Conservation (phyloP, 1,140 invertebrate species). For the Habropoda laboriosa region DNA sequence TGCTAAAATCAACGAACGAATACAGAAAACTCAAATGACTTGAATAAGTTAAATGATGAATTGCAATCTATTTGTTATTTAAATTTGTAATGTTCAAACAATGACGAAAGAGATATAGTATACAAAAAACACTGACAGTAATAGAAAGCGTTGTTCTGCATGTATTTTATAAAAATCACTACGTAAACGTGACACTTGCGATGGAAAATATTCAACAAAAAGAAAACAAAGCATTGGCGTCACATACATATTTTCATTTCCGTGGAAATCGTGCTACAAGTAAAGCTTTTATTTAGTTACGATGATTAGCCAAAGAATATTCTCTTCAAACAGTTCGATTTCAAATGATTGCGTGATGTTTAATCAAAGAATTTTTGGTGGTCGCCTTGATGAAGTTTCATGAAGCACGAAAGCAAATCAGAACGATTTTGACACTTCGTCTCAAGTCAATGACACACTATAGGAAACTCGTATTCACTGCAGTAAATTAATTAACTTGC, state of each 20-base stretch:
- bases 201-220: conserved; percentile 20
- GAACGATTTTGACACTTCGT: conserved; percentile 64
- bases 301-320: conserved; percentile 3
- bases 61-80: neutral
- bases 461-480: conserved; percentile 33
- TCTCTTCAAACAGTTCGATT: neutral
- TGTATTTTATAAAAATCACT: conserved; percentile 11
- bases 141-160: neutral
- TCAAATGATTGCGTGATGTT: neutral
- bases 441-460: conserved; percentile 67
- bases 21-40: neutral
- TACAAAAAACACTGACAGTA: neutral
- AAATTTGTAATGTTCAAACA: conserved; percentile 9
- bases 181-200: conserved; percentile 14
- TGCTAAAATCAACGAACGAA: conserved; percentile 3
- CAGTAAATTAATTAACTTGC: conserved; percentile 34
- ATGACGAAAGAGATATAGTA: neutral
- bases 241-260: conserved; percentile 55
- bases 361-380: neutral
- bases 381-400: neutral
- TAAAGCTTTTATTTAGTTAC: conserved; percentile 7
- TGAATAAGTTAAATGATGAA: neutral
- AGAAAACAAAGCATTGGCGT: conserved; percentile 56
- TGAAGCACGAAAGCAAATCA: neutral
- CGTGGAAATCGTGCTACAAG: neutral